Percentiles rank a stretch among this genome's conserved stretches.
Conservation (phyloP, 92 coral and sea anemone genomes). For the Porites evermanni region DNA sequence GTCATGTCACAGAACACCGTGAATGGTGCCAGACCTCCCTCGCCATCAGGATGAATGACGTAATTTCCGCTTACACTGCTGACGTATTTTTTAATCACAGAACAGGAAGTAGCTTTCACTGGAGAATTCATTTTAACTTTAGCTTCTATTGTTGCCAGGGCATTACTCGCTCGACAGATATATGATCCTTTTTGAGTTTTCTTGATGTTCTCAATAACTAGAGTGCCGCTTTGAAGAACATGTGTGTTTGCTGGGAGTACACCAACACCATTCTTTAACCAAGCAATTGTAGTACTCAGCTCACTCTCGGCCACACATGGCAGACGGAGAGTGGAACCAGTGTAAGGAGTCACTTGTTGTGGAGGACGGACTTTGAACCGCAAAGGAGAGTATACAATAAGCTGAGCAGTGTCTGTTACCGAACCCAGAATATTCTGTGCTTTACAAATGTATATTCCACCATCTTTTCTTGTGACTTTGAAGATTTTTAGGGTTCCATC, state of each 20-base stretch:
- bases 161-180: not conserved
- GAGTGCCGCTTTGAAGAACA: not conserved
- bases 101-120: not conserved
- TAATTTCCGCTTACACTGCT: not conserved
- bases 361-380: too few species aligned
- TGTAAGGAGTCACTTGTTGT: too few species aligned
- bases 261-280: not conserved
- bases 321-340: too few species aligned
- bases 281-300: too few species aligned
- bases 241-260: not conserved
- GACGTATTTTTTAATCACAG: not conserved
- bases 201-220: not conserved
- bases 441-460: too few species aligned
- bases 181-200: fast-evolving
- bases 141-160: not conserved
- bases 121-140: not conserved
- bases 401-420: too few species aligned
- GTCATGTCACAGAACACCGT: not conserved
- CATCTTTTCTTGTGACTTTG: too few species aligned
- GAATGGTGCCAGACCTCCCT: not conserved
- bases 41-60: not conserved
- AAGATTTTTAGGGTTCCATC: too few species aligned
- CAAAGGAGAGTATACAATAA: too few species aligned
- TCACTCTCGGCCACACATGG: too few species aligned
- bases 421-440: too few species aligned